Conservation (phyloP, 2,888 invertebrate genomes). For the Agrochola litura region DNA sequence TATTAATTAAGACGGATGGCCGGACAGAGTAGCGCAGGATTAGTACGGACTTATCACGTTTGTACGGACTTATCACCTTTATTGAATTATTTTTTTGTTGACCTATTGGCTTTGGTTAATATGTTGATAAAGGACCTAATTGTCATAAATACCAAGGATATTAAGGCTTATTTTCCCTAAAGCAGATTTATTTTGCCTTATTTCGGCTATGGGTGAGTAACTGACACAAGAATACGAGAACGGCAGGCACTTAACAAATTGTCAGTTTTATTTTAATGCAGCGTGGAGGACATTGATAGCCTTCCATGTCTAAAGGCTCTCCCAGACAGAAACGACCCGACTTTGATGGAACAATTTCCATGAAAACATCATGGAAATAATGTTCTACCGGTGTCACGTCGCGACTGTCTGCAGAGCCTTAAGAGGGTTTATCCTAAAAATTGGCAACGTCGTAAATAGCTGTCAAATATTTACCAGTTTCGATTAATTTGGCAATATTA, state of each 20-base stretch:
- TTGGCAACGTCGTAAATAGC: too few relatives aligned
- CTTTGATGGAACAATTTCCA: too few relatives aligned
- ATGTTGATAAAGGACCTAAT: constrained; percentile 10
- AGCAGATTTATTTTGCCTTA: not conserved
- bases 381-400: too few relatives aligned
- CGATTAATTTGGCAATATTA: too few relatives aligned
- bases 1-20: constrained; percentile 85
- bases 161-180: not conserved
- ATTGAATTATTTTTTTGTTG: constrained; percentile 76
- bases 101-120: constrained; percentile 65
- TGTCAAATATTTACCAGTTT: too few relatives aligned
- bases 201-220: not conserved
- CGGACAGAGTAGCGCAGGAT: constrained; percentile 81
- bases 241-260: too few relatives aligned
- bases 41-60: constrained; percentile 71
- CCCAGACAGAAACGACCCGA: too few relatives aligned
- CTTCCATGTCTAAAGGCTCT: not conserved
- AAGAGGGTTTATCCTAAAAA: too few relatives aligned
- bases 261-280: not conserved
- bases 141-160: not conserved
- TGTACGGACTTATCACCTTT: constrained; percentile 63
- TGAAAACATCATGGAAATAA: too few relatives aligned
- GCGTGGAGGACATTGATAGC: not conserved
- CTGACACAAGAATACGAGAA: not conserved
- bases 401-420: too few relatives aligned